phyloP scores from a whole-genome alignment of 2,888 invertebrate genomes.

The Morpho achilles region DNA sequence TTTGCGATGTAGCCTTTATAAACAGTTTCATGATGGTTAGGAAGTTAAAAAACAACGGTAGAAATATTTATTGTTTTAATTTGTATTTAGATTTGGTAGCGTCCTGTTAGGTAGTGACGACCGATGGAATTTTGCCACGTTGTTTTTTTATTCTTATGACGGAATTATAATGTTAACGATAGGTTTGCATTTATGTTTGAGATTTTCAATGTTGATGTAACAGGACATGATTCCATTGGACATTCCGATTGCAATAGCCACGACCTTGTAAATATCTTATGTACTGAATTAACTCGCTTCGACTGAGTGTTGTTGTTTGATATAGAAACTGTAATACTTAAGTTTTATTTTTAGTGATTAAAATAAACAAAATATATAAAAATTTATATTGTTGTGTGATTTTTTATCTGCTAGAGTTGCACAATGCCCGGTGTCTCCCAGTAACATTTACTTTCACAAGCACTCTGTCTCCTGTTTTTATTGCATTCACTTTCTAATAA shows the following conservation, averaged over 20 bases:
- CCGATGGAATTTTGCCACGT: conserved; percentile 13
- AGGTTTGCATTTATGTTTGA: conserved; percentile 62
- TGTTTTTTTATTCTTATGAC: conserved; percentile 6
- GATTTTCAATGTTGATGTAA: conserved; percentile 45
- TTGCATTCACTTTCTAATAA: conserved; percentile 60
- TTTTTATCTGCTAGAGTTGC: conserved; percentile 52
- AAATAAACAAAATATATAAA: conserved; percentile 73
- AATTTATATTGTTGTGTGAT: conserved; percentile 53
- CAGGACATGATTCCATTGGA: conserved; percentile 38
- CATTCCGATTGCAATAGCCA: conserved; percentile 42
- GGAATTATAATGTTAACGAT: conserved; percentile 37
- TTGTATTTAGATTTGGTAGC: conserved; percentile 45
- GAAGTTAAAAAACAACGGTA: conserved; percentile 59
- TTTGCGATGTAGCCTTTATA: conserved; percentile 58
- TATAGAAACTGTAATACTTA: conserved; percentile 77
- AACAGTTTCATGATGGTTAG: conserved; percentile 63
- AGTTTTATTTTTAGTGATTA: conserved; percentile 77
- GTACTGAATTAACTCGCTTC: conserved; percentile 71
- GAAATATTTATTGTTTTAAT: conserved; percentile 62
- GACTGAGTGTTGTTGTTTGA: conserved; percentile 76
- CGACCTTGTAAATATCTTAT: conserved; percentile 68
- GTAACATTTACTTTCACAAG: conserved; percentile 52
- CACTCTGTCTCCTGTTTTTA: conserved; percentile 49
- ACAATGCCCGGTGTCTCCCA: conserved; percentile 53
- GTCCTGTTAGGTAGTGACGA: conserved; percentile 33